A percentile compares a stretch with the other conserved stretches of the same genome.
phyloP scores from a whole-genome alignment of 2,888 invertebrate species.

The Volucella zonaria region DNA sequence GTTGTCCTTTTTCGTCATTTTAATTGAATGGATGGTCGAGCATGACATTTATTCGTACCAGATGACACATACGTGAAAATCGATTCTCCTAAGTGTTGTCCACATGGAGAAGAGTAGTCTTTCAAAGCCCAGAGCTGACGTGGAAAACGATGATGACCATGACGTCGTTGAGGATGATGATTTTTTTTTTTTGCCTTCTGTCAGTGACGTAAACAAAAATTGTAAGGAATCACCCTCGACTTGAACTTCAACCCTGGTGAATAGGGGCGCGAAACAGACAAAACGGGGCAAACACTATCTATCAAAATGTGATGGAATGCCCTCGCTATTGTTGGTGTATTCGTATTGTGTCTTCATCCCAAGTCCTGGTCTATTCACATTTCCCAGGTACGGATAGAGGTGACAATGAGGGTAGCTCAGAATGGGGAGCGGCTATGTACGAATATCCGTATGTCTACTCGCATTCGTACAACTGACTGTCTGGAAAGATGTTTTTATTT shows the following conservation, averaged over 20 bases:
- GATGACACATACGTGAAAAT: slow-evolving; percentile 55
- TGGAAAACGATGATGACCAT: slow-evolving; percentile 1
- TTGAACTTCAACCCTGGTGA: slow-evolving; percentile 21
- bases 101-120: slow-evolving; percentile 25
- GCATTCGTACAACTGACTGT: background rate
- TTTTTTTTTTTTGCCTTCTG: slow-evolving; percentile 24
- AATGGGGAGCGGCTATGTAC: slow-evolving; percentile 1
- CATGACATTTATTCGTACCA: slow-evolving; percentile 63
- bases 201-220: slow-evolving; percentile 53
- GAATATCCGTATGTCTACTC: no score
- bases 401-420: slow-evolving; percentile 3
- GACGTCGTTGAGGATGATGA: background rate
- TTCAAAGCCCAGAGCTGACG: background rate
- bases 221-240: slow-evolving; percentile 37
- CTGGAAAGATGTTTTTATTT: slow-evolving; percentile 20
- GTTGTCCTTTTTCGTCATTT: slow-evolving; percentile 56
- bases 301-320: slow-evolving; percentile 65
- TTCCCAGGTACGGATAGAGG: slow-evolving; percentile 44
- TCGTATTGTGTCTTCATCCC: no score
- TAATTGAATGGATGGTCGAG: slow-evolving; percentile 66
- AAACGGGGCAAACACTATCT: slow-evolving; percentile 47
- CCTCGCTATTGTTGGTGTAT: slow-evolving; percentile 15
- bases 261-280: slow-evolving; percentile 34
- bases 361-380: slow-evolving; percentile 36
- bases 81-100: slow-evolving; percentile 43